Base-by-base conservation (phyloP, 1,140 invertebrate genomes). In the Choristoneura fumiferana region DNA sequence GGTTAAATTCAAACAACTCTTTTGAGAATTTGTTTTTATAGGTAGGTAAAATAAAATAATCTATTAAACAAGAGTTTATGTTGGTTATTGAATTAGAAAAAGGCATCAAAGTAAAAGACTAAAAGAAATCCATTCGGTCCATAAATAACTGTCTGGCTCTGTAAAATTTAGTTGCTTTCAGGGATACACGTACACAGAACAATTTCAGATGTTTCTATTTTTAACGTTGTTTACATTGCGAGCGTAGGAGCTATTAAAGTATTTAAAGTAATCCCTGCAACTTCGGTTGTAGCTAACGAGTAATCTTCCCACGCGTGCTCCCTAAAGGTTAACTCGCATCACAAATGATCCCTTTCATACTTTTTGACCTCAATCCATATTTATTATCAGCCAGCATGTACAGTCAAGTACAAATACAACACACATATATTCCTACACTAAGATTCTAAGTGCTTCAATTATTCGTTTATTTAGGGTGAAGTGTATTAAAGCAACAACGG, bases 231-330 rank as follows among this genome's bases (percentile, higher is more conserved):
- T 49, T 49, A 49, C 18, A 33, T 33, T 12, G 35, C 8, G 18
- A 29, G 18, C 22, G 22, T 29, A 29, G 22, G 22, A 12, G 22
- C 8, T 4, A 1, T 29, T 22, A 8, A 22, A 49, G 43, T 13
- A 49, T 49, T 49, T 49, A 49, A 49, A 45, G 40, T 22, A 45
- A 39, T 39, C 1, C n/a, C 40, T 45, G 18, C 17, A 45, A 17
- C 4, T n/a, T 0, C n/a, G n/a, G 22, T 14, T 22, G 12, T 10
- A 29, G 22, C 22, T 29, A 29, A 29, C 22, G 22, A 29, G 22
- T 29, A 22, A 49, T 49, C 43, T 12, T 43, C 43, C 43, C 14
- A 49, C 43, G 18, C 37, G 2, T 13, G 8, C 10, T 49, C 43
- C 18, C 18, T 8, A n/a, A 33, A 9, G 43, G 43, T n/a, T 33